A percentile compares a stretch with the other conserved stretches of the same genome.
Evolutionary conservation across 2,797 vertebrate genomes (phyloP).

Genomic region (Phrynocephalus forsythii): DNA sequence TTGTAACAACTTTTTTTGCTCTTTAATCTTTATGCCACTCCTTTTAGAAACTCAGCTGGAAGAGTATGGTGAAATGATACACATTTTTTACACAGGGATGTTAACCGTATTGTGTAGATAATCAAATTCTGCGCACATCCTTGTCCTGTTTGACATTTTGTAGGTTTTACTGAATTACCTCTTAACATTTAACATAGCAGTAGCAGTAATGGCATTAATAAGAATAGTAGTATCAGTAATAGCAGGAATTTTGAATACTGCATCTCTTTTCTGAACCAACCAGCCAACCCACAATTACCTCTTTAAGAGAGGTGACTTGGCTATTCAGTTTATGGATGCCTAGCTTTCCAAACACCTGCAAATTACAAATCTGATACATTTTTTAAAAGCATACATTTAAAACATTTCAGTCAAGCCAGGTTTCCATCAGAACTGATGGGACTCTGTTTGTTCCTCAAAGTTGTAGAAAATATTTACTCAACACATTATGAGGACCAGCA

Average conservation of each 20-base stretch:
- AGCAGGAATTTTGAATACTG: background rate
- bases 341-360: background rate
- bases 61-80: background rate
- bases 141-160: background rate
- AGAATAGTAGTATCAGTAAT: background rate
- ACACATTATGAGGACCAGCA: background rate
- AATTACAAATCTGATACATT: background rate
- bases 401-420: background rate
- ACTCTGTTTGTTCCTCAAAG: constrained; percentile 3
- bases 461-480: background rate
- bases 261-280: background rate
- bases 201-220: background rate
- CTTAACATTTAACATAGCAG: background rate
- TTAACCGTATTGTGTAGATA: background rate
- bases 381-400: background rate
- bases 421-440: background rate
- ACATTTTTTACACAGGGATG: background rate
- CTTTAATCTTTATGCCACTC: background rate
- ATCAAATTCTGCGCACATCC: background rate
- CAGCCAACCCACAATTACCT: background rate
- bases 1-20: background rate
- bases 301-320: background rate
- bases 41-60: background rate
- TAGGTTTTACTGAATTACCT: background rate
- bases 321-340: background rate